Base-by-base conservation (phyloP, 2,113 vertebrate genomes). In the Micromys minutus region DNA sequence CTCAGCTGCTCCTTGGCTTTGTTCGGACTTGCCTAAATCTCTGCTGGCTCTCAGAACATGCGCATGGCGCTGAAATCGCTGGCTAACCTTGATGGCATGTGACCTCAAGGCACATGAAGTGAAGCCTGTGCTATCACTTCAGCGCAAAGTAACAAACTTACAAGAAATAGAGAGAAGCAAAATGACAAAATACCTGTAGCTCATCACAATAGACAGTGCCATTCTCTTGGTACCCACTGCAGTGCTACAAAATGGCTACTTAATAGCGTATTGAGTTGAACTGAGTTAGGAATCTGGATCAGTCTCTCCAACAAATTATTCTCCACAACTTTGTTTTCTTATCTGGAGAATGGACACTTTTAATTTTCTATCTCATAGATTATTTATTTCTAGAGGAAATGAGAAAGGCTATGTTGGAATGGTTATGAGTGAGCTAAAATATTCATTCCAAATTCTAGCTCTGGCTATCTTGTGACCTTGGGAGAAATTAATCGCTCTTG, bases 301-400 rank as follows among this genome's bases (percentile, higher is more conserved):
- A 74, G 16, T 75, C 36, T 31, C n/a, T 88, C 59, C 61, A 81
- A 75, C 1, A 52, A 63, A 22, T 85, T 45, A 81, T 4, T 87
- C 71, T 75, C 72, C 80, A 65, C 90, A 57, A 71, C 86, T 86
- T 7, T 8, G 21, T 93, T 63, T 95, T 94, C 55, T 92, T n/a
- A 45, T 94, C 80, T 90, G 47, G 19, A 91, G 87, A 92, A 67
- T 45, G 31, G 47, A 4, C 19, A 61, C 94, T 50, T n/a, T 90
- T 65, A 84, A 50, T 77, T 69, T 63, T 77, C 55, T 81, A 16
- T 59, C n/a, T 24, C 74, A 4, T 50, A 89, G 47, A 31, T 45
- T 84, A 11, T 22, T 45, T 84, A 11, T 22, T 57, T 3, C 72
- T 52, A 69, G 5, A 36, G 45, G 83, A 74, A 83, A 71, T 50